Evolutionary conservation across 1,140 invertebrate species (phyloP), one percentile per base, ranked within the genome.

Genomic region (Caenorhabditis tropicalis): DNA sequence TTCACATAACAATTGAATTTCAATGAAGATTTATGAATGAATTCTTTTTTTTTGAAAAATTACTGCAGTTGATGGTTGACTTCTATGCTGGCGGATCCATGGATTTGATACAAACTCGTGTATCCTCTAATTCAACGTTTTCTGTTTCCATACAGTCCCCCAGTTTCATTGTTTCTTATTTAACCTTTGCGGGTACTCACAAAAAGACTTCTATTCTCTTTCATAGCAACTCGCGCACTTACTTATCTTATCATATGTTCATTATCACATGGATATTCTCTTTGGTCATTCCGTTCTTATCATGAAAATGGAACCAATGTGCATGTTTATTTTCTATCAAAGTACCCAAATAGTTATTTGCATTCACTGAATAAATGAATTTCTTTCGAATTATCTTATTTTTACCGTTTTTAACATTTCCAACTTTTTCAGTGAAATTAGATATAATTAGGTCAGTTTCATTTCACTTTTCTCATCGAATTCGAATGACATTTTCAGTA

Each of bases 1-100:
- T 46, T 74, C 65, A n/a, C 29, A 24, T 74, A 74, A 74, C 36
- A 74, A 74, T 74, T 74, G 12, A 9, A 21, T 29, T n/a, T 51
- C n/a, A 29, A 29, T 12, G 12, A 27, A 36, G 27, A 19, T 7
- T 1, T 7, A 29, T 12, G 53, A n/a, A n/a, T n/a, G n/a, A n/a
- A n/a, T n/a, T n/a, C n/a, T n/a, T n/a, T n/a, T n/a, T n/a, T n/a
- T n/a, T n/a, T n/a, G n/a, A n/a, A n/a, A n/a, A n/a, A n/a, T n/a
- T n/a, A n/a, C n/a, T n/a, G n/a, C n/a, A n/a, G n/a, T n/a, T n/a
- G n/a, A n/a, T n/a, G n/a, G n/a, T n/a, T n/a, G n/a, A n/a, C n/a
- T n/a, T n/a, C n/a, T n/a, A n/a, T n/a, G n/a, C n/a, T n/a, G n/a
- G n/a, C n/a, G n/a, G n/a, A n/a, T n/a, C n/a, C n/a, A n/a, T n/a